These are phyloP conservation scores for Phytoseiulus persimilis DNA, from an alignment of 2,888 invertebrate genomes.

Conservation along the genomic window DNA sequence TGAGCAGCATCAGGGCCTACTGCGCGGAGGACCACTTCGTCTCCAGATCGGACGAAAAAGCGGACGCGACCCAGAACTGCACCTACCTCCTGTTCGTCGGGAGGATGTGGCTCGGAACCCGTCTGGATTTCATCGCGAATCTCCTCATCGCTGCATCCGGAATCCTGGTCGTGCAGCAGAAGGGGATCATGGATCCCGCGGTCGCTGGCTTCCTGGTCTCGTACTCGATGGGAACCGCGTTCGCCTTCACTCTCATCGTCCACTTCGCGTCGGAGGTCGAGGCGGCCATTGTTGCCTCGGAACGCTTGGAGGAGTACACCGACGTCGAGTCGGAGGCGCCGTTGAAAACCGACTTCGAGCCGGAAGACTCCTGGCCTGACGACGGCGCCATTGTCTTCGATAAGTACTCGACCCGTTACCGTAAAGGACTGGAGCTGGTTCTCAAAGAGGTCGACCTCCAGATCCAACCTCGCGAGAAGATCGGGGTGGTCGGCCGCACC, in stretches of 20 bases:
- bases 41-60: slow-evolving; percentile 73
- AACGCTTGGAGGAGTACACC: slow-evolving; percentile 54
- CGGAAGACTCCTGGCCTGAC: slow-evolving; percentile 69
- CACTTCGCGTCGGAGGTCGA: slow-evolving; percentile 55
- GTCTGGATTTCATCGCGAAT: slow-evolving; percentile 91
- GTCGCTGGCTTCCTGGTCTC: slow-evolving; percentile 53
- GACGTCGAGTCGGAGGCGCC: slow-evolving; percentile 46
- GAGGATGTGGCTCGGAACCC: slow-evolving; percentile 73
- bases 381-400: slow-evolving; percentile 70
- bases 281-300: slow-evolving; percentile 55
- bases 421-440: slow-evolving; percentile 74
- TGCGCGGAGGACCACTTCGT: slow-evolving; percentile 71
- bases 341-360: slow-evolving; percentile 51
- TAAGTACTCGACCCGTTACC: slow-evolving; percentile 72
- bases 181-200: slow-evolving; percentile 64
- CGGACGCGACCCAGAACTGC: slow-evolving; percentile 83
- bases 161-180: slow-evolving; percentile 74
- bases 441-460: slow-evolving; percentile 67
- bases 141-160: slow-evolving; percentile 86
- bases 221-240: slow-evolving; percentile 51
- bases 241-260: slow-evolving; percentile 47
- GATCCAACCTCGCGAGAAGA: slow-evolving; percentile 72
- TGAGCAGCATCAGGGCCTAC: slow-evolving; percentile 71
- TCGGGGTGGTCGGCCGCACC: slow-evolving; percentile 78
- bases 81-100: slow-evolving; percentile 59